Conservation (phyloP, 2,113 vertebrate species). For the Rhabdornis inornatus region DNA sequence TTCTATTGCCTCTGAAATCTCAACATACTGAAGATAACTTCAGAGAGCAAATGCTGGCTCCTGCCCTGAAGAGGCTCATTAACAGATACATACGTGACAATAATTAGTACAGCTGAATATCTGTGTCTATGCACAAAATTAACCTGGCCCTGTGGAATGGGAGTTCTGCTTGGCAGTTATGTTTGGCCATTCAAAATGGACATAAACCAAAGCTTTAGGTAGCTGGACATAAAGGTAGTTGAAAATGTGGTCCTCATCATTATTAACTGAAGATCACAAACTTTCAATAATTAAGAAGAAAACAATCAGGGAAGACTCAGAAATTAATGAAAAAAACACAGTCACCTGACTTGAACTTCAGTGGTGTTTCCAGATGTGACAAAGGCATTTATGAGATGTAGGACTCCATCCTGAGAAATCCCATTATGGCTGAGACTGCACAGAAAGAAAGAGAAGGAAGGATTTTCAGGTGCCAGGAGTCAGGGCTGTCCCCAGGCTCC, state of each 20-base stretch:
- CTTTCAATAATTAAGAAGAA: not conserved
- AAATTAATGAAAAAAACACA: not conserved
- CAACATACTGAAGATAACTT: not conserved
- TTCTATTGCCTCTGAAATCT: not conserved
- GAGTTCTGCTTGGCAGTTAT: not conserved
- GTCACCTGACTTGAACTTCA: constrained; percentile 78
- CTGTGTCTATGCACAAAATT: not conserved
- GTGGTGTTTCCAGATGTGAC: not conserved
- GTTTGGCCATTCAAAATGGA: not conserved
- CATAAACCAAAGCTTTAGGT: not conserved
- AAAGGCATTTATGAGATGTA: constrained; percentile 60
- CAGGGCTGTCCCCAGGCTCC: not conserved
- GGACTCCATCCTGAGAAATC: constrained; percentile 62
- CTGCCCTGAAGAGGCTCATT: not conserved
- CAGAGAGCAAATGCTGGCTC: not conserved
- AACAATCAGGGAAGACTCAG: not conserved
- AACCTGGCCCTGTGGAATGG: not conserved
- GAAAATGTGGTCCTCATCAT: not conserved
- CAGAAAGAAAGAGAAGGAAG: not conserved
- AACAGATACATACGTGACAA: not conserved
- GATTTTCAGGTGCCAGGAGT: not conserved
- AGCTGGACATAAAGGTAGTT: not conserved
- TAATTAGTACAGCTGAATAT: not conserved
- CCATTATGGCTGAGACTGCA: constrained; percentile 69
- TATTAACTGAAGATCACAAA: not conserved